These are phyloP conservation scores for Malurus cyaneus DNA, from an alignment of 2,113 vertebrate species.

Conservation along the genomic window DNA sequence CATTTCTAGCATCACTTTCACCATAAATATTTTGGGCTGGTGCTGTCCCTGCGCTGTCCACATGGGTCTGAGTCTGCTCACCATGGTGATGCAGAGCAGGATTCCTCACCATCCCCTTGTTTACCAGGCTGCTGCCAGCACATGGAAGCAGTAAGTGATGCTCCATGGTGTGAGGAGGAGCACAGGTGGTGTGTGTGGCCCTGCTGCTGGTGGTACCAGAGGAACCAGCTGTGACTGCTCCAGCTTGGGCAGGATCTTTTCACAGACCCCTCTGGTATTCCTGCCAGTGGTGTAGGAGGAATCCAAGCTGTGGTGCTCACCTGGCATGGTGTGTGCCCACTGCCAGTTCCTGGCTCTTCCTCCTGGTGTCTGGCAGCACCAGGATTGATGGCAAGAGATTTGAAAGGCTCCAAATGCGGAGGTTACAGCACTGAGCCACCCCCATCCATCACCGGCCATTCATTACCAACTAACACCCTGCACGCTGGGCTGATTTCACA, in stretches of 20 bases:
- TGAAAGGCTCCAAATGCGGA: slow-evolving; percentile 70
- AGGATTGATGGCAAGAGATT: slow-evolving; percentile 62
- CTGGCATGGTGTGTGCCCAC: rapidly evolving
- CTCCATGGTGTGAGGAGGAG: neutral
- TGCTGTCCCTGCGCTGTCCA: rapidly evolving
- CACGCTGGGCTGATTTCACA: slow-evolving; percentile 69
- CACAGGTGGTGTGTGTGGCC: neutral
- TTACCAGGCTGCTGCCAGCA: neutral
- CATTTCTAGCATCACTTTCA: neutral
- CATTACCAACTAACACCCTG: slow-evolving; percentile 74
- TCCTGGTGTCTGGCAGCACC: neutral
- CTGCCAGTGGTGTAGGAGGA: neutral
- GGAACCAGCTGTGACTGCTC: neutral
- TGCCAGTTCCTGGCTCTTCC: neutral
- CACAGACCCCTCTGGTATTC: neutral
- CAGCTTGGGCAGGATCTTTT: neutral
- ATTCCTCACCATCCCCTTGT: neutral
- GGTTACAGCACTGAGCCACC: slow-evolving; percentile 68
- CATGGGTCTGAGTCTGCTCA: neutral
- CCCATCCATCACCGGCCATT: slow-evolving; percentile 72
- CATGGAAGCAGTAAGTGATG: neutral
- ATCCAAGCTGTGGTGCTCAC: neutral
- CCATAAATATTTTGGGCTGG: neutral
- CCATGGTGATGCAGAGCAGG: neutral
- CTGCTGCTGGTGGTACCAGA: rapidly evolving